Evolutionary conservation across 2,113 vertebrate species (phyloP).

Genomic region (Aptenodytes patagonicus): DNA sequence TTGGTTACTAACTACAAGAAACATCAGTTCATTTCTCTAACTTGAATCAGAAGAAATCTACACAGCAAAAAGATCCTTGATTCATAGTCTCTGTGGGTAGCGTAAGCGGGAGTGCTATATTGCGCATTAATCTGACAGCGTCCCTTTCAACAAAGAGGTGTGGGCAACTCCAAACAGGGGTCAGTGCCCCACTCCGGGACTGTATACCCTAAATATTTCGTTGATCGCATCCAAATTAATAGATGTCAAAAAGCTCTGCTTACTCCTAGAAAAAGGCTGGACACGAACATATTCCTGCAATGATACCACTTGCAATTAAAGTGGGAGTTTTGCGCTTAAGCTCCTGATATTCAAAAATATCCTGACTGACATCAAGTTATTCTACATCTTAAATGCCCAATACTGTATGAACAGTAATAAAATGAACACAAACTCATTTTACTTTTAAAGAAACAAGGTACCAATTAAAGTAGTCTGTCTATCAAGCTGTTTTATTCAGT

Average conservation of each 20-base stretch:
- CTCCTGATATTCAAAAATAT: neutral
- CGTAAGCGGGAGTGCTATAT: neutral
- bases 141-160: neutral
- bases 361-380: neutral
- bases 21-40: neutral
- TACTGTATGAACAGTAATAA: slow-evolving; percentile 35
- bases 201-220: neutral
- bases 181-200: neutral
- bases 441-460: slow-evolving; percentile 41
- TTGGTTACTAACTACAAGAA: neutral
- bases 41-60: neutral
- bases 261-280: neutral
- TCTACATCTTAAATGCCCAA: slow-evolving; percentile 49
- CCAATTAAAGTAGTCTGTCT: slow-evolving; percentile 24
- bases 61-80: neutral
- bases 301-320: neutral
- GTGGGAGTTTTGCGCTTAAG: neutral
- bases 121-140: neutral
- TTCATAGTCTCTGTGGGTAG: neutral
- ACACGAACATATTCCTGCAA: neutral
- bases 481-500: neutral
- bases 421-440: slow-evolving; percentile 26
- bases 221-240: neutral
- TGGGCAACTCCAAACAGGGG: neutral
- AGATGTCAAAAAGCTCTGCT: neutral